Evolutionary conservation across 1,140 invertebrate species (phyloP).

Genomic region (Orius laevigatus): DNA sequence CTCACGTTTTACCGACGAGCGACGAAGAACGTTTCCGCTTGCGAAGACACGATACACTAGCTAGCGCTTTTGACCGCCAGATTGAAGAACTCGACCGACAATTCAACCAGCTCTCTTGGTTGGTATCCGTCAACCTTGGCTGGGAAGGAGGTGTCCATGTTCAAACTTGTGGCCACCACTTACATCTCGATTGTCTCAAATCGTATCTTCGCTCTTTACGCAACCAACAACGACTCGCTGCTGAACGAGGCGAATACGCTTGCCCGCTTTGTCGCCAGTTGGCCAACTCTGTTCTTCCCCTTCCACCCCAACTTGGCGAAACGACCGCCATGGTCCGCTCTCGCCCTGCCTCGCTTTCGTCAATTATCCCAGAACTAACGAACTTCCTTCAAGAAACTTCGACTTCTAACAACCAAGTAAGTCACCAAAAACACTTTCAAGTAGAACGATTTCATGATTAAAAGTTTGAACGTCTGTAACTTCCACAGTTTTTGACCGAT

Average conservation of each 20-base stretch:
- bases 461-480: too few species aligned
- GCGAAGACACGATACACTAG: constrained; percentile 38
- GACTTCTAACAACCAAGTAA: constrained; percentile 23
- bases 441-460: too few species aligned
- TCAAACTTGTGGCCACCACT: constrained; percentile 91
- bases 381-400: constrained; percentile 50
- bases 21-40: constrained; percentile 39
- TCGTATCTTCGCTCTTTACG: constrained; percentile 71
- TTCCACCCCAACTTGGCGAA: constrained; percentile 62
- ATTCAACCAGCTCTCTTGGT: constrained; percentile 67
- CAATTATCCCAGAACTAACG: constrained; percentile 39
- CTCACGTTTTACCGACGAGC: constrained; percentile 42
- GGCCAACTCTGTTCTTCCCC: constrained; percentile 79
- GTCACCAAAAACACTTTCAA: too few species aligned
- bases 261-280: constrained; percentile 88
- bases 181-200: constrained; percentile 83
- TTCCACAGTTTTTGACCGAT: too few species aligned
- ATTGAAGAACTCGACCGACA: constrained; percentile 50
- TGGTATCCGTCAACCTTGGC: constrained; percentile 69
- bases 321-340: constrained; percentile 39
- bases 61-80: constrained; percentile 45
- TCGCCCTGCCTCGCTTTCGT: constrained; percentile 32
- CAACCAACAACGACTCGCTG: constrained; percentile 43
- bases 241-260: constrained; percentile 70
- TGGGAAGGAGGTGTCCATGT: constrained; percentile 88